A percentile compares a stretch with the other conserved stretches of the same genome.
Conservation (phyloP, 2,113 vertebrate genomes). For the Salvelinus namaycush region DNA sequence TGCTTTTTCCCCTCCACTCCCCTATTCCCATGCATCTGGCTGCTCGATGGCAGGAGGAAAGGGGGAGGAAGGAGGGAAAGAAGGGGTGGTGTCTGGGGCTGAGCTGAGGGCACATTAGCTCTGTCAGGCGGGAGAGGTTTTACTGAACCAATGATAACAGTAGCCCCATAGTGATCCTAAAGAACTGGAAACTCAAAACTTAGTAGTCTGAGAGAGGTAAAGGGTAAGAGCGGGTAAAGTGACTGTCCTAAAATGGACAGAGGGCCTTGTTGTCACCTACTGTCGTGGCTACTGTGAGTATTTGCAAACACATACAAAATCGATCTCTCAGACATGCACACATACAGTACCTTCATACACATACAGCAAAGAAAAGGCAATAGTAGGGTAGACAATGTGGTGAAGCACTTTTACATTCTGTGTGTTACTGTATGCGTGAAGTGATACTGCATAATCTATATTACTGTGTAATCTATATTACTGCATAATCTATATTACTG, state of each 20-base stretch:
- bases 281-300: background rate
- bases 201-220: slow-evolving; percentile 43
- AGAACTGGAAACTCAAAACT: background rate
- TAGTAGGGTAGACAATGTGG: too few species aligned
- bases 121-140: slow-evolving; percentile 48
- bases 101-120: slow-evolving; percentile 65
- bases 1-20: slow-evolving; percentile 41
- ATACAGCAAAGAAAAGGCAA: background rate
- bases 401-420: too few species aligned
- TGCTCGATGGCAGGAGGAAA: slow-evolving; percentile 15
- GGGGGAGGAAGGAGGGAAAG: slow-evolving; percentile 2
- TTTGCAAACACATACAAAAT: background rate
- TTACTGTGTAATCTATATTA: too few species aligned
- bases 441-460: too few species aligned
- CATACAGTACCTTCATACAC: background rate
- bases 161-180: background rate
- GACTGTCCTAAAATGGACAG: slow-evolving; percentile 10
- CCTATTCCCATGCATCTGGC: slow-evolving; percentile 88
- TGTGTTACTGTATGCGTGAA: too few species aligned
- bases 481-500: too few species aligned
- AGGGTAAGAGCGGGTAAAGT: slow-evolving; percentile 39
- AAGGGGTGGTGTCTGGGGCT: slow-evolving; percentile 34
- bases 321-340: too few species aligned
- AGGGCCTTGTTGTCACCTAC: slow-evolving; percentile 20
- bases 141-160: slow-evolving; percentile 61